These are phyloP conservation scores for Meandrusa payeni DNA, from an alignment of 2,888 invertebrate species.

Conservation along the genomic window DNA sequence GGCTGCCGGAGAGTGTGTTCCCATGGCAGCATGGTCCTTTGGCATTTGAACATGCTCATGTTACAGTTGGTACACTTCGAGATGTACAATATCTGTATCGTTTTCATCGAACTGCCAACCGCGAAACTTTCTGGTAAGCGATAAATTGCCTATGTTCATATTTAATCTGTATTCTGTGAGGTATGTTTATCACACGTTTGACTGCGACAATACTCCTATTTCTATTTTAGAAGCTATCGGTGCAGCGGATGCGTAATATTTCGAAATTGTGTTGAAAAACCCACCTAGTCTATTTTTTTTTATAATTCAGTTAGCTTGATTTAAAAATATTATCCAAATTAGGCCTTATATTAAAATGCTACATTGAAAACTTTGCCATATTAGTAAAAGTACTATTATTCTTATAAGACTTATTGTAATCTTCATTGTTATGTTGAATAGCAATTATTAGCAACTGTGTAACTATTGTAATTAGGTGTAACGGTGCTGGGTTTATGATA, in stretches of 20 bases:
- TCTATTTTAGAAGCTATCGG: slow-evolving; percentile 5
- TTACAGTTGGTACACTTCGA: slow-evolving; percentile 11
- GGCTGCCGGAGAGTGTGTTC: slow-evolving; percentile 28
- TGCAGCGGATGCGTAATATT: slow-evolving; percentile 25
- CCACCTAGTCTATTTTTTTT: slow-evolving; percentile 77
- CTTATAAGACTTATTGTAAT: slow-evolving; percentile 72
- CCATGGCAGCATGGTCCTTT: slow-evolving; percentile 1
- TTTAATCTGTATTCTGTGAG: slow-evolving; percentile 2
- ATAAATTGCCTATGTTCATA: slow-evolving; percentile 4
- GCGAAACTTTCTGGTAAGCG: background rate
- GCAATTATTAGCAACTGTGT: slow-evolving; percentile 65
- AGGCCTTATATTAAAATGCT: slow-evolving; percentile 66
- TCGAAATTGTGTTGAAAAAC: slow-evolving; percentile 48
- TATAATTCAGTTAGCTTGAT: slow-evolving; percentile 62
- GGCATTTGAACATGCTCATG: background rate
- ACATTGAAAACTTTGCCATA: slow-evolving; percentile 81
- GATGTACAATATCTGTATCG: slow-evolving; percentile 22
- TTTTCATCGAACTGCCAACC: slow-evolving; percentile 18
- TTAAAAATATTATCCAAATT: slow-evolving; percentile 57
- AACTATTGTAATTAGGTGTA: slow-evolving; percentile 74
- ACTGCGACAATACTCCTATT: slow-evolving; percentile 22
- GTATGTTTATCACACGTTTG: slow-evolving; percentile 9
- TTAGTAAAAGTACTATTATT: slow-evolving; percentile 76
- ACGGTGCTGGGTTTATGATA: slow-evolving; percentile 77
- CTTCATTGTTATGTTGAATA: slow-evolving; percentile 60